Base-by-base conservation (phyloP, 2,113 vertebrate species). In the Saguinus midas region DNA sequence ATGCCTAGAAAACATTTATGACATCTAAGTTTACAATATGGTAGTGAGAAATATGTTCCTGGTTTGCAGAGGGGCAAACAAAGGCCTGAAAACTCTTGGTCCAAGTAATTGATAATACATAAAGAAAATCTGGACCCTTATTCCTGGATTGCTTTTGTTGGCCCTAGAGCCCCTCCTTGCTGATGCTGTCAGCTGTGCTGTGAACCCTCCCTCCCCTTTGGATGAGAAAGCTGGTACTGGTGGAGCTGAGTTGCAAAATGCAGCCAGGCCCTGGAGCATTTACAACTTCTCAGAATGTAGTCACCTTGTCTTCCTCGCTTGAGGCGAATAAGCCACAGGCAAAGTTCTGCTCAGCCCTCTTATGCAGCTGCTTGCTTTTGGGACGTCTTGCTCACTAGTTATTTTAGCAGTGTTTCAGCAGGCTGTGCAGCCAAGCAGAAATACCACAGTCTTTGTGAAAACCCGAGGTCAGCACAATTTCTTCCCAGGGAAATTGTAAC, bases 401-500 rank as follows among this genome's bases (percentile, higher is more conserved):
- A 94, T 97, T 97, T 96, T 57, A 96, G 57, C 80, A 57, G 21
- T 58, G 43, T 87, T 97, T 94, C 89, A 52, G 96, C 55, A 45
- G 75, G 64, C 81, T 94, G 92, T 82, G 94, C 97, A 96, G 85
- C 23, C 91, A 95, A 92, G 96, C 96, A 96, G 97, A 97, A 98
- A 97, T 97, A 95, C 89, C 94, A 95, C 72, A 94, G 66, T 93
- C 68, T 84, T 92, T 88, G 94, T 13, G 8, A 88, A 97, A 97
- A 95, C 57, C 90, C 7, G 4, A 97, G 96, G 96, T 98, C 97
- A 97, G 97, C 85, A 97, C 95, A 96, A 87, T 97, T 95, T 97
- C 95, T 97, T 97, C 92, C 91, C 55, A 83, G 81, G 92, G 94
- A 97, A 96, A 98, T 95, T 96, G 81, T 95, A 96, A 97, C 87